phyloP scores from a whole-genome alignment of 1,140 invertebrate genomes.

The Amphibalanus amphitrite region DNA sequence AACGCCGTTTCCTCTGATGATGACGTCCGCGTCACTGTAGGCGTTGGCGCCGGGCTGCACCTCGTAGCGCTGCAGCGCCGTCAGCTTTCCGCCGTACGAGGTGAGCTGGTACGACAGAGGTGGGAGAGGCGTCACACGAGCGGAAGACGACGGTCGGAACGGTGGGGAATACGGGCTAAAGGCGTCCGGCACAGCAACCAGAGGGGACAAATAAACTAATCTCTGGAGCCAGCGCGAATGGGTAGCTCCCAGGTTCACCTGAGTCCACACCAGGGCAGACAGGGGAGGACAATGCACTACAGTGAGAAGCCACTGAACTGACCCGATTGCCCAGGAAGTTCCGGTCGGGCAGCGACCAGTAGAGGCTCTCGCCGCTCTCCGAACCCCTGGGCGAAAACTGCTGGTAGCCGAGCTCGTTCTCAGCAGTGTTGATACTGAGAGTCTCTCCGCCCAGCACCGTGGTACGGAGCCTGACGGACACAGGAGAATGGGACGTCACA shows the following conservation, averaged over 20 bases:
- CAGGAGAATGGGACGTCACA: no score
- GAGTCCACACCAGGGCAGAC: no score
- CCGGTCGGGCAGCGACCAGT: conserved; percentile 49
- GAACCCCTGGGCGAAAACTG: conserved; percentile 34
- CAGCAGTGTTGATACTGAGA: conserved; percentile 34
- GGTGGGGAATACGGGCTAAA: no score
- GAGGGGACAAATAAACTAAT: no score
- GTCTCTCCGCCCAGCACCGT: conserved; percentile 31
- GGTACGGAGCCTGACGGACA: conserved; percentile 17
- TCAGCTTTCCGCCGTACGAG: conserved; percentile 74
- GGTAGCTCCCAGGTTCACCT: no score
- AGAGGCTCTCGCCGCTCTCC: conserved; percentile 35
- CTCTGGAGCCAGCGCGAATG: no score
- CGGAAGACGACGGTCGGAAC: no score
- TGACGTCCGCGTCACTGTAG: conserved; percentile 54
- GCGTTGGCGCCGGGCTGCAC: conserved; percentile 33
- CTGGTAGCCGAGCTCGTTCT: conserved; percentile 33
- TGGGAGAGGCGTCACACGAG: no score
- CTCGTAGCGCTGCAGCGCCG: conserved; percentile 52
- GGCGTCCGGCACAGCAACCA: no score
- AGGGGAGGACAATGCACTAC: no score
- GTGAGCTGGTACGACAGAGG: conserved; percentile 36
- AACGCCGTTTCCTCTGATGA: conserved; percentile 37
- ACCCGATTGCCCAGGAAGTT: background rate
- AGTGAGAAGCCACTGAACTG: background rate